Base-by-base conservation (phyloP, 2,888 invertebrate species). In the Drosophila ezoana region DNA sequence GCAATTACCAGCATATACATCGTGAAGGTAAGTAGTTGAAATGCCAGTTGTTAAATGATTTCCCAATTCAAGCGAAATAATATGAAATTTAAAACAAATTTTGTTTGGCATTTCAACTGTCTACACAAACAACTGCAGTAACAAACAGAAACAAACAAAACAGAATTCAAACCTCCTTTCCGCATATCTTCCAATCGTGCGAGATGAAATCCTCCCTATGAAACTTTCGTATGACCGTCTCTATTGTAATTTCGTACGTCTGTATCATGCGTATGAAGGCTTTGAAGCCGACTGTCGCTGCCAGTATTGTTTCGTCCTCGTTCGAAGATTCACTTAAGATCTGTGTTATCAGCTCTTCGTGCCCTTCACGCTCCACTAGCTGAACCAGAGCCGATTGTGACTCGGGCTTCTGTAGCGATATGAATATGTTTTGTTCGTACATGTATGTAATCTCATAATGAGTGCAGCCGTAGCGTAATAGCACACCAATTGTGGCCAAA, bases 251-350 rank as follows among this genome's bases (percentile, higher is more conserved):
- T 89, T 96, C 95, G 87, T 95, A 95, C 63, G 95, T 93, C 90
- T 96, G 96, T 9, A 97, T 95, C 96, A 97, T 96, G 88, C 95
- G 95, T 93, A 97, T 95, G 91, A 97, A 96, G 6, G 97, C 97
- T 76, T 95, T 94, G 92, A 97, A 97, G 11, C 97, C 97, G 53
- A 96, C 96, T 54, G 96, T 96, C 0, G 96, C 95, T 4, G 96
- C 96, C 20, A 96, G 93, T 20, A 95, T 93, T 60, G 95, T 95
- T 90, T 97, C 96, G 90, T 96, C 96, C 54, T 95, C 94, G 1
- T 95, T 94, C 0, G 95, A 95, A 90, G 96, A 96, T 92, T 97
- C 96, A 0, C 96, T 95, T 53, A 97, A 93, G 52, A 97, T 96
- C 91, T 97, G 95, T 0, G 96, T 95, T 64, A 97, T 96, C 23